These are phyloP conservation scores for Drosophila aff. DNA, from an alignment of 1,140 invertebrate genomes.

Conservation along the genomic window DNA sequence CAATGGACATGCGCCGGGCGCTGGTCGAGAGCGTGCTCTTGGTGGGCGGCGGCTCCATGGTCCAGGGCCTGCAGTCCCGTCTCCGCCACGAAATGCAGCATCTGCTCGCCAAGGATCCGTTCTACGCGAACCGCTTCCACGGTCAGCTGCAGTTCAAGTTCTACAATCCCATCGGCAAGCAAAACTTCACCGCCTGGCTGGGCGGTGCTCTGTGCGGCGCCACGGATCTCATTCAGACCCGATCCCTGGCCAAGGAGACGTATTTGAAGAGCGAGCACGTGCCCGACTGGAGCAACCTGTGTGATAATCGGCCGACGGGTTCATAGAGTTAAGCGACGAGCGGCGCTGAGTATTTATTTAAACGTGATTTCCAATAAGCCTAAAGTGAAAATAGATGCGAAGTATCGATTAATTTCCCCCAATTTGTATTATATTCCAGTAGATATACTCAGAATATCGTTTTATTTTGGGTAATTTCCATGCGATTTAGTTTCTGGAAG, in stretches of 20 bases:
- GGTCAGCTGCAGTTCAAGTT: conserved; percentile 88
- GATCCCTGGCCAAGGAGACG: conserved; percentile 91
- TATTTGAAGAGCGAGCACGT: conserved; percentile 90
- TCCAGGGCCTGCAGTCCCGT: conserved; percentile 91
- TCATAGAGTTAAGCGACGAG: conserved; percentile 24
- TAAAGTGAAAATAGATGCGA: neutral
- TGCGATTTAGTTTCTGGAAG: too few species aligned
- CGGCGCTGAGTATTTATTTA: conserved; percentile 14
- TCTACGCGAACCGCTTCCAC: conserved; percentile 87
- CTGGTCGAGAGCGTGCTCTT: conserved; percentile 94
- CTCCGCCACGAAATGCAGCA: conserved; percentile 90
- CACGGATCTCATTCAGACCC: conserved; percentile 90
- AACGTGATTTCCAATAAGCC: conserved; percentile 10
- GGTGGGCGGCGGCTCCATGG: conserved; percentile 93
- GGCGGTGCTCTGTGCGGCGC: conserved; percentile 94
- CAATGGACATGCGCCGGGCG: conserved; percentile 90
- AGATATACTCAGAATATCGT: neutral
- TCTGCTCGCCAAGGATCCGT: conserved; percentile 87
- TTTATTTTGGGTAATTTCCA: neutral
- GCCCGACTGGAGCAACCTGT: conserved; percentile 93
- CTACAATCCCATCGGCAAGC: conserved; percentile 91
- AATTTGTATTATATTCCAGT: neutral
- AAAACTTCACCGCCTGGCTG: conserved; percentile 94
- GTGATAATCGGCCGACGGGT: conserved; percentile 86
- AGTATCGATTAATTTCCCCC: neutral